Base-by-base conservation (phyloP, 2,113 vertebrate genomes). In the Formicarius rufipectus region DNA sequence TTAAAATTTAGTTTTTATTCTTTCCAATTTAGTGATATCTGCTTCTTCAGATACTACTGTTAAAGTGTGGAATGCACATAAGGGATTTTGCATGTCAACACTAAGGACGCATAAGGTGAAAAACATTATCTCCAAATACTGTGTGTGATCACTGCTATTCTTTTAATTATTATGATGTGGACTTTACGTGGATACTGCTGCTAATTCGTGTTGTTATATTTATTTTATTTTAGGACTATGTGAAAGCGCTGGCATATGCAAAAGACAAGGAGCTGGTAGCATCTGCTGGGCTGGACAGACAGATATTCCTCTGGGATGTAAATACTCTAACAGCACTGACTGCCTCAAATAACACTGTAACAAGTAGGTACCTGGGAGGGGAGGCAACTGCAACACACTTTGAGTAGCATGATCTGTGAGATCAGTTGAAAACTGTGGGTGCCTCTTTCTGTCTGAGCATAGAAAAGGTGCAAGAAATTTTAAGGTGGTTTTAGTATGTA, bases 61-160 rank as follows among this genome's bases (percentile, higher is more conserved):
- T 53, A 99, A 99, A 98, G 99, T 99, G 37, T 99, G 99, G 99
- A 99, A 99, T n/a, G 99, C 99, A 16, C 99, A 99, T 90, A 99
- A 99, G 96, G 99, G 99, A 19, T 99, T 99, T 98, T 99, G 99
- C 94, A 99, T 99, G 99, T 99, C 99, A 17, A 99, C 99, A 88
- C 98, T 99, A 98, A 98, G 99, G 96, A 99, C 99, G 5, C 99
- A 99, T 95, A 99, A 99, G 98, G 98, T 99, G 97, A 97, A 71
- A 71, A 86, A 74, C 30, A 45, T 82, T 90, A 68, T 77, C 68
- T 93, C 33, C 82, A 71, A 87, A 82, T 79, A 59, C 53, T 56
- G 4, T 56, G 6, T 84, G 21, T 89, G 50, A 83, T 74, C 58
- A 8, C 25, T 95, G 64, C 33, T 47, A 22, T 2, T 40, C 73